Evolutionary conservation across 2,797 vertebrate species (phyloP), one percentile per base, ranked within the genome.

Genomic region (Sorex maritimensis): DNA sequence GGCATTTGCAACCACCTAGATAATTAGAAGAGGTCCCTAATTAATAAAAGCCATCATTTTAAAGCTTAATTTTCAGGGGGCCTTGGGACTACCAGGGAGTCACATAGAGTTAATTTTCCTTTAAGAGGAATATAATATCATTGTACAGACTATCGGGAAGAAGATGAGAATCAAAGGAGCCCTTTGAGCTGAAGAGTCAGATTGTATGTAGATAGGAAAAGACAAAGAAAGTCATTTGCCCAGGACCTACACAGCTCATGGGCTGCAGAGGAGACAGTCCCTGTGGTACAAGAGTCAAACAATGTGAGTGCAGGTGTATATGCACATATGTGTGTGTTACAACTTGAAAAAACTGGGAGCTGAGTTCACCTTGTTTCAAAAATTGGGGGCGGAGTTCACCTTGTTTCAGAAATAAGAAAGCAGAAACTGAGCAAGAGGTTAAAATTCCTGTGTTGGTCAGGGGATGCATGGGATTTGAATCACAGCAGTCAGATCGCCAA

Each of bases 21-120:
- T 90, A 78, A 90, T 95, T 79, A 90, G 73, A 38, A 71, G 87
- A 88, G 38, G 68, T 92, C 69, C 49, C 13, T 52, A 95, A 94
- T 52, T 52, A 52, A 11, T 52, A 73, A 94, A 81, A 91, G n/a
- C 7, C 14, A 61, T 19, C 41, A 26, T 41, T 85, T 79, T 34
- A 69, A 26, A 44, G 14, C 38, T 52, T 89, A 69, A 86, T 63
- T 96, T 94, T n/a, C 21, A 46, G 75, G 14, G 71, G 85, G 52
- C 15, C 1, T 34, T 71, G 67, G 28, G 12, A 90, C 91, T 88
- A 2, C 90, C 30, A 58, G 82, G 21, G 71, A 78, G 38, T 72
- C 68, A 81, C 96, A 81, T 17, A 77, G 21, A 41, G 55, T 82
- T 73, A 19, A 2, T 77, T 93, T 77, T 69, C 86, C 67, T 93